Percentiles rank a stretch among this genome's conserved stretches.
phyloP scores from a whole-genome alignment of 2,888 invertebrate species.

The Incurvaria masculella region DNA sequence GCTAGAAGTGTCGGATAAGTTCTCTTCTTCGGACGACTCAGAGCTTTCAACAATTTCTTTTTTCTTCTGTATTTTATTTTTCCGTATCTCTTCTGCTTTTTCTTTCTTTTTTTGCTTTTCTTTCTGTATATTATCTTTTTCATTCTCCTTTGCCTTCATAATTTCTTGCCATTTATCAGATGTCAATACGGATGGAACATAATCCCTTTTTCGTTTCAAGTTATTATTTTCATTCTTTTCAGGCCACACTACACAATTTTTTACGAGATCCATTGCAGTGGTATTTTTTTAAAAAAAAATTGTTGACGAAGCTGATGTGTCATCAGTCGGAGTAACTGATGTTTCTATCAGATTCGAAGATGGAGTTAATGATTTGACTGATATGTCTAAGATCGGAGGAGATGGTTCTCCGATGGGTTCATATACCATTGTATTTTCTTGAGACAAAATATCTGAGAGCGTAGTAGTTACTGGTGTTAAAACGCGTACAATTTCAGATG shows the following conservation, averaged over 20 bases:
- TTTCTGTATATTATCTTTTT: constrained; percentile 4
- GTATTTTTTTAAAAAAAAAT: too few relatives aligned
- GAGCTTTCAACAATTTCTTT: neutral
- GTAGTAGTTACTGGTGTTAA: too few relatives aligned
- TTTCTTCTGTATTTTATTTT: neutral
- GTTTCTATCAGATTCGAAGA: too few relatives aligned
- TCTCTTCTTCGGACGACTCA: constrained; percentile 2
- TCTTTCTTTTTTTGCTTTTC: constrained; percentile 2
- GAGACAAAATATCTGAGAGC: too few relatives aligned
- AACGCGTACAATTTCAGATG: too few relatives aligned
- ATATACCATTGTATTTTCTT: too few relatives aligned
- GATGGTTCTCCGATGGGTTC: too few relatives aligned
- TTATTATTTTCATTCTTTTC: constrained; percentile 6
- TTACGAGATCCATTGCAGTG: constrained; percentile 1
- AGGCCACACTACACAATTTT: constrained; percentile 3
- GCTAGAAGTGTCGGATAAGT: neutral
- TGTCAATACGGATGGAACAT: constrained; percentile 7
- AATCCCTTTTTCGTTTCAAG: constrained; percentile 1
- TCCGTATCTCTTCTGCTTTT: neutral
- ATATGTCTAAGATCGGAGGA: too few relatives aligned
- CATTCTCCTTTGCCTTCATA: constrained; percentile 7
- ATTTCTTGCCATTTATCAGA: constrained; percentile 7
- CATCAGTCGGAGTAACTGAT: too few relatives aligned
- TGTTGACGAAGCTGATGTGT: too few relatives aligned
- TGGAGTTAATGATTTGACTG: too few relatives aligned